Percentiles rank a stretch among this genome's conserved stretches.
Evolutionary conservation across 2,113 vertebrate genomes (phyloP).

Genomic region (Sylvietta virens): DNA sequence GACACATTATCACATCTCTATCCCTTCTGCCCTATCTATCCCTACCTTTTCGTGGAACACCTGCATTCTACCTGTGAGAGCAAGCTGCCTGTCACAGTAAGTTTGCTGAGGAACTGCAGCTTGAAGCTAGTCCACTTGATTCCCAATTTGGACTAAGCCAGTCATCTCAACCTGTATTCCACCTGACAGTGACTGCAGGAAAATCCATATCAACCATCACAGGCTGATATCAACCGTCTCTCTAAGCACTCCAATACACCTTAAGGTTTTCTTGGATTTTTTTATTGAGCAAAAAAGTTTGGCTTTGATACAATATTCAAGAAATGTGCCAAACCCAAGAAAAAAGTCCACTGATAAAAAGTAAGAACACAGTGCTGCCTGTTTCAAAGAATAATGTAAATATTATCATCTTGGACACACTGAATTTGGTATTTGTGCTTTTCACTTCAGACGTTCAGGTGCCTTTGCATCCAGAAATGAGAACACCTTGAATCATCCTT

Average conservation of each 20-base stretch:
- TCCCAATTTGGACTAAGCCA: neutral
- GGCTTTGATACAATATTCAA: neutral
- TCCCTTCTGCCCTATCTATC: neutral
- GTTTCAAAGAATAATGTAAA: neutral
- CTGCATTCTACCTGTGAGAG: rapidly evolving
- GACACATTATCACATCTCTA: neutral
- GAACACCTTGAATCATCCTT: neutral
- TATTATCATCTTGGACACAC: neutral
- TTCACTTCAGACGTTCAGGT: neutral
- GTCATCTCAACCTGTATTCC: neutral
- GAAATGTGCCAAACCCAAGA: neutral
- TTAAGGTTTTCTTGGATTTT: neutral
- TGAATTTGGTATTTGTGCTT: neutral
- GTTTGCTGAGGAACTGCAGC: neutral
- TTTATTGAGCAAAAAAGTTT: neutral
- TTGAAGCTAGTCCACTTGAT: neutral
- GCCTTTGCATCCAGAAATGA: neutral
- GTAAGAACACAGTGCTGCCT: neutral
- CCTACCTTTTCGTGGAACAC: neutral
- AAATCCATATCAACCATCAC: neutral
- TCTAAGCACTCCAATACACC: neutral
- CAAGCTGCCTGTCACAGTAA: neutral
- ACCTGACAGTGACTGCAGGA: neutral
- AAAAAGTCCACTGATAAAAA: neutral
- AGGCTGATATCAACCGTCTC: too few species aligned